Conservation (phyloP, 2,113 vertebrate genomes). For the Hassar affinis region DNA sequence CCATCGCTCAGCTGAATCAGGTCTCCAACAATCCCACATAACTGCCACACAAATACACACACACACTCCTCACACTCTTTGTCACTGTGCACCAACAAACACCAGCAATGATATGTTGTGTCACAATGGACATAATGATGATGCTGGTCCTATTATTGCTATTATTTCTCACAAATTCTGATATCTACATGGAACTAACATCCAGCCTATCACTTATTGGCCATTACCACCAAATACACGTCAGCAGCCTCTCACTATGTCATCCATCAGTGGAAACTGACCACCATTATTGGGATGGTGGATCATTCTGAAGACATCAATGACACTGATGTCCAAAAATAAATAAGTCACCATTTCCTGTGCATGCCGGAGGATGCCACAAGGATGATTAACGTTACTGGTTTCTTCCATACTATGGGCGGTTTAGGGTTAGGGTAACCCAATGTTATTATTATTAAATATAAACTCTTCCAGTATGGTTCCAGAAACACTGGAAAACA, state of each 20-base stretch:
- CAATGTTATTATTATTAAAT: background rate
- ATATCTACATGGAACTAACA: background rate
- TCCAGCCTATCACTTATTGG: background rate
- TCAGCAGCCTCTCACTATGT: background rate
- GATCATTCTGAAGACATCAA: background rate
- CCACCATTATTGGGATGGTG: background rate
- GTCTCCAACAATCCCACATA: constrained; percentile 1
- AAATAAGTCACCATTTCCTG: background rate
- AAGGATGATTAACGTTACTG: background rate
- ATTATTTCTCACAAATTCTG: constrained; percentile 3
- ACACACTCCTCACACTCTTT: background rate
- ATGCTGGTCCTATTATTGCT: background rate
- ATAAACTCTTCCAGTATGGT: background rate
- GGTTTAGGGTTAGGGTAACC: no score
- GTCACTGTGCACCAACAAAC: background rate
- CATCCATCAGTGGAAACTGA: background rate
- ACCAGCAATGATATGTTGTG: background rate
- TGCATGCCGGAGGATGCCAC: background rate
- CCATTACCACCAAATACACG: background rate
- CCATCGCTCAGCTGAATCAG: constrained; percentile 23
- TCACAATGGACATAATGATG: background rate
- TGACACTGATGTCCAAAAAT: background rate
- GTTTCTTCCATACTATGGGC: background rate
- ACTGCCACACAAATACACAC: constrained; percentile 12
- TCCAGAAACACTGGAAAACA: background rate